Conservation (phyloP, 1,140 invertebrate genomes). For the Venustaconcha ellipsiformis region DNA sequence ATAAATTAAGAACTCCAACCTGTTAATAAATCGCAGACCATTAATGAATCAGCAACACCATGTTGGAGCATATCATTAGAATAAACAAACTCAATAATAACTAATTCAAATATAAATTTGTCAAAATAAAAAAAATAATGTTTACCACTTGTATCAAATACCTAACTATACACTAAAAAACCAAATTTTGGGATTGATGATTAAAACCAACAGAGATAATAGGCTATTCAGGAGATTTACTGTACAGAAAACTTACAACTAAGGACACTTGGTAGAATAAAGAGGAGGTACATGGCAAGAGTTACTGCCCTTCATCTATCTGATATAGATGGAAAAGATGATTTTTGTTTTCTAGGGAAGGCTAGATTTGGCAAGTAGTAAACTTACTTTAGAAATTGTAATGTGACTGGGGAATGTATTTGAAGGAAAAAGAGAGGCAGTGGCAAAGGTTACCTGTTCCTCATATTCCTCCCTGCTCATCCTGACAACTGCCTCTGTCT, state of each 20-base stretch:
- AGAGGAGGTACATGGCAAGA: neutral
- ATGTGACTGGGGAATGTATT: too few species aligned
- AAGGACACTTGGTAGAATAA: neutral
- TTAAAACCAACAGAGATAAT: neutral
- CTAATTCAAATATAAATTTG: too few species aligned
- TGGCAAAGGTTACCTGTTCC: conserved; percentile 38
- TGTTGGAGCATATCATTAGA: too few species aligned
- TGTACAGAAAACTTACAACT: neutral
- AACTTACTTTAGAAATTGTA: too few species aligned
- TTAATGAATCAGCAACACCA: neutral
- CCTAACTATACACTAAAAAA: too few species aligned
- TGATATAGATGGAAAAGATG: too few species aligned
- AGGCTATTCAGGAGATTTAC: neutral
- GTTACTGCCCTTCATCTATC: too few species aligned
- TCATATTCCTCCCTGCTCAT: conserved; percentile 52
- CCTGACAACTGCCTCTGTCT: conserved; percentile 53
- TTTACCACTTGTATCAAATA: neutral
- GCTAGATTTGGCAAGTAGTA: too few species aligned
- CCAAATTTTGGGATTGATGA: neutral
- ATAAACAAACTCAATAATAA: too few species aligned
- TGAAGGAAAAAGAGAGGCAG: neutral
- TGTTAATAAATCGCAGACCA: neutral
- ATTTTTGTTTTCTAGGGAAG: too few species aligned
- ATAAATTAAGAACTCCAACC: neutral
- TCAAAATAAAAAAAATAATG: neutral